Evolutionary conservation across 1,140 invertebrate genomes (phyloP).

Genomic region (Melitaea cinxia): DNA sequence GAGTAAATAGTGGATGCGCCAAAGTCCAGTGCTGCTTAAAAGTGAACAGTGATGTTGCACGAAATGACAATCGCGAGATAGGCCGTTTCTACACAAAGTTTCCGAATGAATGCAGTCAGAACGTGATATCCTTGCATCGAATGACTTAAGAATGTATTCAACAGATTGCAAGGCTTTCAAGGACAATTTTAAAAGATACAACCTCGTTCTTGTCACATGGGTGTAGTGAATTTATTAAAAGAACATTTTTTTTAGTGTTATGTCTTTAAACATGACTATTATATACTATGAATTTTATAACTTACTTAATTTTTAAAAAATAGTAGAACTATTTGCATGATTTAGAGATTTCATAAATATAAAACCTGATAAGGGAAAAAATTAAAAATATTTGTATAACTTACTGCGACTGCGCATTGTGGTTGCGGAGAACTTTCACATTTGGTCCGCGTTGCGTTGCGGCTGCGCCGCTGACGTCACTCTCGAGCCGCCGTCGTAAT

Average conservation of each 20-base stretch:
- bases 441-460: conserved; percentile 68
- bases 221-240: conserved; percentile 46
- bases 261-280: no score
- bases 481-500: conserved; percentile 32
- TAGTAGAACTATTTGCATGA: no score
- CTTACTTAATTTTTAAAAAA: no score
- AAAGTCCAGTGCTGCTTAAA: conserved; percentile 54
- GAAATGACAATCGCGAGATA: conserved; percentile 62
- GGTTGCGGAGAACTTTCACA: conserved; percentile 76
- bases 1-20: conserved; percentile 64
- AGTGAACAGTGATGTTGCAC: conserved; percentile 77
- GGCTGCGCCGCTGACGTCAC: conserved; percentile 70
- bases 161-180: conserved; percentile 64
- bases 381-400: conserved; percentile 63
- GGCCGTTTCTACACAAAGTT: conserved; percentile 59
- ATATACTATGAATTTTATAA: no score
- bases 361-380: no score
- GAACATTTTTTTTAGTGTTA: not conserved
- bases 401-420: conserved; percentile 59
- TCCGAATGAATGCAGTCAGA: conserved; percentile 59
- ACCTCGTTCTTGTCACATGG: conserved; percentile 48
- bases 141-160: conserved; percentile 68
- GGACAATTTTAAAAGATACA: conserved; percentile 60
- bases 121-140: conserved; percentile 65
- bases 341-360: no score